phyloP scores from a whole-genome alignment of 2,888 invertebrate genomes.

The Heliconius aoede region DNA sequence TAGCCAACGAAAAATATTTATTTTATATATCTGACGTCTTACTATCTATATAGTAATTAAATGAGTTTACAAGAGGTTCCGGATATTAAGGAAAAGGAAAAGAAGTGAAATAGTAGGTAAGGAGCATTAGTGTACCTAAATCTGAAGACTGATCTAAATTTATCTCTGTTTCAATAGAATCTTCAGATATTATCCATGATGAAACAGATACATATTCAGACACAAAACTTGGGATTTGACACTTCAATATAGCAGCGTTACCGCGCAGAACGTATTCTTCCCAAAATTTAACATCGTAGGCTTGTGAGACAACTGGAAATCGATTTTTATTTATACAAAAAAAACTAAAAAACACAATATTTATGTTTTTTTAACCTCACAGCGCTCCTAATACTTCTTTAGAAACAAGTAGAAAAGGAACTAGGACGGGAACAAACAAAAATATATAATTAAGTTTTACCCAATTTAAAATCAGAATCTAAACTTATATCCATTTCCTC shows the following conservation, averaged over 20 bases:
- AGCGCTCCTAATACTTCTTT: background rate
- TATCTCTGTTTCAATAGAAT: slow-evolving; percentile 76
- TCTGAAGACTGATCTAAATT: slow-evolving; percentile 65
- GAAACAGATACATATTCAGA: slow-evolving; percentile 94
- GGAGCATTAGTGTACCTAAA: slow-evolving; percentile 63
- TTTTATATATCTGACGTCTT: background rate
- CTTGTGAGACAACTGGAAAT: slow-evolving; percentile 94
- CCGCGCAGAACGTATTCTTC: slow-evolving; percentile 95
- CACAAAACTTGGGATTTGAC: slow-evolving; percentile 96
- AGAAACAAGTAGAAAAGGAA: slow-evolving; percentile 4
- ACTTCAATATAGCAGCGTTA: slow-evolving; percentile 95
- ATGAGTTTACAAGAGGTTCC: background rate
- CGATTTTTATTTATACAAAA: slow-evolving; percentile 29
- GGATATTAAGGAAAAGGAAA: slow-evolving; percentile 31
- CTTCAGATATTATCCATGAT: slow-evolving; percentile 93
- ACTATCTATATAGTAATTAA: background rate
- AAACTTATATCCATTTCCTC: slow-evolving; percentile 78
- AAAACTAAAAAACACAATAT: background rate
- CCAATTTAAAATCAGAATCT: slow-evolving; percentile 73
- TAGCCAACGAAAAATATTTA: slow-evolving; percentile 33
- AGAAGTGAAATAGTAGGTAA: slow-evolving; percentile 2
- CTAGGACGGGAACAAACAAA: slow-evolving; percentile 26
- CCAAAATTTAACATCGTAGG: slow-evolving; percentile 95
- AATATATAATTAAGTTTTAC: slow-evolving; percentile 54
- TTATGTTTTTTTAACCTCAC: background rate